Evolutionary conservation across 64 coral and sea anemone genomes (phyloP).

Genomic region (Acropora yongei): DNA sequence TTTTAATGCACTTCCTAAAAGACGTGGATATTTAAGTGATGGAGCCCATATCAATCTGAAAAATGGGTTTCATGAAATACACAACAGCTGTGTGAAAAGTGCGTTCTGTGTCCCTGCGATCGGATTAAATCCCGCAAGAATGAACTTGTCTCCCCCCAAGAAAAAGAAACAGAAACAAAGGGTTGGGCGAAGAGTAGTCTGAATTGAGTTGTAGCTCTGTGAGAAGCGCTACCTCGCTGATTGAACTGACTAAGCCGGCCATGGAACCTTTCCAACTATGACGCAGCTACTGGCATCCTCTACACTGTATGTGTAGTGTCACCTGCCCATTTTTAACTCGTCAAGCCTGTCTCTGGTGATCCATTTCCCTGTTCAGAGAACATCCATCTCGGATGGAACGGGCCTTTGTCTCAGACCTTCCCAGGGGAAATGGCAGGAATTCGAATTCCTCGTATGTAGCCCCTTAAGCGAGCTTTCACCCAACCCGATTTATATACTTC

Average conservation of each 20-base stretch:
- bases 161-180: not conserved
- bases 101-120: too few relatives aligned
- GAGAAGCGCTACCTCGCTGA: slow-evolving; percentile 80
- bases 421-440: slow-evolving; percentile 83
- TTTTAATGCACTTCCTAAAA: too few relatives aligned
- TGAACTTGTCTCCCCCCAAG: too few relatives aligned
- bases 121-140: too few relatives aligned
- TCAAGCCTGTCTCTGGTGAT: slow-evolving; percentile 83
- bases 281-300: slow-evolving; percentile 84
- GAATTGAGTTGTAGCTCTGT: slow-evolving; percentile 91
- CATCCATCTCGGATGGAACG: slow-evolving; percentile 63
- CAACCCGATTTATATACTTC: slow-evolving; percentile 19
- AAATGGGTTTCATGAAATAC: too few relatives aligned
- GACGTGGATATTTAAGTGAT: too few relatives aligned
- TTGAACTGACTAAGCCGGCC: slow-evolving; percentile 82
- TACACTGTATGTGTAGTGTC: slow-evolving; percentile 9
- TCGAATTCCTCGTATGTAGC: slow-evolving; percentile 65
- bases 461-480: slow-evolving; percentile 93
- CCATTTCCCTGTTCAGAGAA: slow-evolving; percentile 79
- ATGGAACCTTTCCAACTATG: slow-evolving; percentile 94
- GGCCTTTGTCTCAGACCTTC: slow-evolving; percentile 98
- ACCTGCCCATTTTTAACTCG: slow-evolving; percentile 72
- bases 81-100: too few relatives aligned
- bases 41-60: too few relatives aligned
- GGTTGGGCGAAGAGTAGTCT: slow-evolving; percentile 92